Conservation (phyloP, 2,113 vertebrate species). For the Nettapus auritus region DNA sequence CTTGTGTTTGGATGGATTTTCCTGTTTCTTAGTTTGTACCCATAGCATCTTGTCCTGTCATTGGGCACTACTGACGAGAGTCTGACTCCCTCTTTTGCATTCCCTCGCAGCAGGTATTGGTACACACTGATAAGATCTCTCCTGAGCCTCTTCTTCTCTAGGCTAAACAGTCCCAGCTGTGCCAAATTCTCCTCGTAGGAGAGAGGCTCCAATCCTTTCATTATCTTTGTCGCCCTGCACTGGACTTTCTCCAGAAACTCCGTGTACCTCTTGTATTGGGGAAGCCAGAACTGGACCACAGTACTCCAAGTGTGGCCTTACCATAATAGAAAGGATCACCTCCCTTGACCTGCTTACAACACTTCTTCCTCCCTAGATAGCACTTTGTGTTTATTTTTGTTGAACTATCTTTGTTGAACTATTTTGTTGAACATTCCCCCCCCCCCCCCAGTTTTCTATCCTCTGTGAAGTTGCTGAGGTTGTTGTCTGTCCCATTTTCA, state of each 20-base stretch:
- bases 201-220: neutral
- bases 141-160: neutral
- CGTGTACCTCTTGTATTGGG: neutral
- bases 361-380: neutral
- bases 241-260: neutral
- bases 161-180: neutral
- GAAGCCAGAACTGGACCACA: neutral
- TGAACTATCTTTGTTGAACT: neutral
- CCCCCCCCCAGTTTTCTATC: neutral
- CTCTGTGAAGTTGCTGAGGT: neutral
- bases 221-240: neutral
- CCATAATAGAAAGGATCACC: neutral
- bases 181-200: neutral
- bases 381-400: neutral
- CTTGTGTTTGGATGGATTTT: neutral
- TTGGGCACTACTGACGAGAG: neutral
- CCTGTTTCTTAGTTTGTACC: neutral
- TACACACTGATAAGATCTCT: neutral
- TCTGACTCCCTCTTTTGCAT: neutral
- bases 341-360: fast-evolving
- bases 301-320: neutral
- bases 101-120: neutral
- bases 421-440: too few relatives aligned
- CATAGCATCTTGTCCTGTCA: neutral
- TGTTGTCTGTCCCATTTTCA: neutral